These are phyloP conservation scores for Lasioglossum lativentre DNA, from an alignment of 2,888 invertebrate genomes.

Conservation along the genomic window DNA sequence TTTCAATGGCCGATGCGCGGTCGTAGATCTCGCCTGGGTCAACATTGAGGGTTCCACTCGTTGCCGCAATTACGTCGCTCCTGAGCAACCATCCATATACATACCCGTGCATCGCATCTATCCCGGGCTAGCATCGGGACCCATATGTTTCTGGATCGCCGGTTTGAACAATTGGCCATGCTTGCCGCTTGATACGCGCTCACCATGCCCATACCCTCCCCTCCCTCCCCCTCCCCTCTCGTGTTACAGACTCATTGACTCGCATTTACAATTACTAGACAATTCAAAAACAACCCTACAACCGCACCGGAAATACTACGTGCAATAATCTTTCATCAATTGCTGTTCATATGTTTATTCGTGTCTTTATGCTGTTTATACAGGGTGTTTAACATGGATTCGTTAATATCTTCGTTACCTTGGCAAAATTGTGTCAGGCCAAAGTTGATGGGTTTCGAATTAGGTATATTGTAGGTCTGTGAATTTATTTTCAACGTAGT, in stretches of 20 bases:
- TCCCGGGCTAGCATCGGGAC: slow-evolving; percentile 50
- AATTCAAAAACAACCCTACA: neutral
- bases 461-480: no score
- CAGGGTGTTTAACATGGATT: no score
- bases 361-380: no score
- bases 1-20: slow-evolving; percentile 40
- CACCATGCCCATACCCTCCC: no score
- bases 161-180: slow-evolving; percentile 64
- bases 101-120: slow-evolving; percentile 77
- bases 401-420: no score
- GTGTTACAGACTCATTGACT: neutral
- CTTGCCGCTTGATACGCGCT: slow-evolving; percentile 22
- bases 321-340: neutral
- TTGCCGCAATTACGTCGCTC: slow-evolving; percentile 73
- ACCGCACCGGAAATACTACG: neutral
- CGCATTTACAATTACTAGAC: slow-evolving; percentile 27
- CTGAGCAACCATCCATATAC: slow-evolving; percentile 75
- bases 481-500: no score
- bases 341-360: no score
- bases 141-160: slow-evolving; percentile 70
- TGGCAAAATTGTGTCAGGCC: no score
- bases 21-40: slow-evolving; percentile 32
- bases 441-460: no score
- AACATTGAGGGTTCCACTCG: slow-evolving; percentile 52
- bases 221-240: no score